Evolutionary conservation across 1,140 invertebrate genomes (phyloP).

Genomic region (Schlechtendalia chinensis): DNA sequence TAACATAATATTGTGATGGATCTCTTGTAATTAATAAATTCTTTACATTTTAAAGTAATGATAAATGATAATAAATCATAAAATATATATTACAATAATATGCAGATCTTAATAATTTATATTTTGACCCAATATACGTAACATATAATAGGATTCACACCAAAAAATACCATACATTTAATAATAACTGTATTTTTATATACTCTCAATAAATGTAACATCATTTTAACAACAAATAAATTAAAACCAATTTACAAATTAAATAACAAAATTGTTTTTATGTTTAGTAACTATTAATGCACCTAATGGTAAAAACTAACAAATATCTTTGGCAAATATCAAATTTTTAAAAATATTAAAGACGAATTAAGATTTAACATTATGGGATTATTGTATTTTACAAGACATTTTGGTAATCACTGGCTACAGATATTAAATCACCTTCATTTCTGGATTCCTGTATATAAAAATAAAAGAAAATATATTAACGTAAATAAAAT

Average conservation of each 20-base stretch:
- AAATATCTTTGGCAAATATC: neutral
- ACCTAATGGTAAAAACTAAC: neutral
- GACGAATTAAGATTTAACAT: neutral
- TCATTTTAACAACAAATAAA: conserved; percentile 6
- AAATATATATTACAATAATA: too few relatives aligned
- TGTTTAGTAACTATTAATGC: neutral
- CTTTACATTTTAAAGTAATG: too few relatives aligned
- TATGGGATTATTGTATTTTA: neutral
- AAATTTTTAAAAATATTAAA: neutral
- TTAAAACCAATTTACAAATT: neutral
- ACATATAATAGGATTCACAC: too few relatives aligned
- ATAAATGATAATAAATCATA: too few relatives aligned
- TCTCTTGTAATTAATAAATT: too few relatives aligned
- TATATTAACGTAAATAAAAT: neutral
- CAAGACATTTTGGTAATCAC: neutral
- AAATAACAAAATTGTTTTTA: neutral
- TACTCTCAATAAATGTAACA: neutral
- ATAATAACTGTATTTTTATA: neutral
- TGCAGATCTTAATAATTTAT: too few relatives aligned
- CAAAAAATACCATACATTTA: neutral
- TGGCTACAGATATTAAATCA: neutral
- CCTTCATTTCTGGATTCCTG: conserved; percentile 19
- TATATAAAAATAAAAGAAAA: neutral
- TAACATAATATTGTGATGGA: too few relatives aligned
- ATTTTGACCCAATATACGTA: too few relatives aligned